These are phyloP conservation scores for Eulemur albifrons DNA, from an alignment of 2,797 vertebrate species.

Conservation along the genomic window DNA sequence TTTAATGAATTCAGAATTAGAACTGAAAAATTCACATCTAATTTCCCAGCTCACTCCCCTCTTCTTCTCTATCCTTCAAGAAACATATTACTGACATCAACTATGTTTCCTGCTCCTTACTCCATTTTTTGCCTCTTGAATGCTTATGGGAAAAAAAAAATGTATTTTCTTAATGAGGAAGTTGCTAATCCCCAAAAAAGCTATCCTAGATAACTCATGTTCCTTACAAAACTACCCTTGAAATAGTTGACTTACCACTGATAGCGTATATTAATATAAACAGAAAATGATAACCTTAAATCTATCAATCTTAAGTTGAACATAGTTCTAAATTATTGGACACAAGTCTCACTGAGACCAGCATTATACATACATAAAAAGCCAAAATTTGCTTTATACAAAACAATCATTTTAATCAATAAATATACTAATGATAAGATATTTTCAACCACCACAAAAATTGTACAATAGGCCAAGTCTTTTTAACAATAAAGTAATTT, in stretches of 20 bases:
- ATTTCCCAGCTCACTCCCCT: background rate
- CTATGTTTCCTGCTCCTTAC: background rate
- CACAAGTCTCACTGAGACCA: background rate
- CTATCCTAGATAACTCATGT: background rate
- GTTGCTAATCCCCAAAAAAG: background rate
- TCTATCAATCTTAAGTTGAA: background rate
- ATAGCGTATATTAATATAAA: background rate
- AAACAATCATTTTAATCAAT: constrained; percentile 20
- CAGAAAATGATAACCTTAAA: background rate
- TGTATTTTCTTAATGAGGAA: background rate
- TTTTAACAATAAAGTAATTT: constrained; percentile 58
- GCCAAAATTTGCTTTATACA: background rate
- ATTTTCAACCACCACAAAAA: constrained; percentile 36
- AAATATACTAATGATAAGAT: constrained; percentile 46
- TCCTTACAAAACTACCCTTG: background rate
- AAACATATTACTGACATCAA: background rate
- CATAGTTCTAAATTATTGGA: background rate
- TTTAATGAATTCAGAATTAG: background rate
- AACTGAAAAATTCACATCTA: background rate
- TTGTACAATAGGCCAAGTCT: constrained; percentile 22
- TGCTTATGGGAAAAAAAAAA: background rate
- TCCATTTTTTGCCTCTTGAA: background rate
- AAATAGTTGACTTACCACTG: background rate
- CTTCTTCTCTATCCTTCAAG: background rate
- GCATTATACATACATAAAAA: background rate